Evolutionary conservation across 1,140 invertebrate genomes (phyloP).

Genomic region (Maniola jurtina): DNA sequence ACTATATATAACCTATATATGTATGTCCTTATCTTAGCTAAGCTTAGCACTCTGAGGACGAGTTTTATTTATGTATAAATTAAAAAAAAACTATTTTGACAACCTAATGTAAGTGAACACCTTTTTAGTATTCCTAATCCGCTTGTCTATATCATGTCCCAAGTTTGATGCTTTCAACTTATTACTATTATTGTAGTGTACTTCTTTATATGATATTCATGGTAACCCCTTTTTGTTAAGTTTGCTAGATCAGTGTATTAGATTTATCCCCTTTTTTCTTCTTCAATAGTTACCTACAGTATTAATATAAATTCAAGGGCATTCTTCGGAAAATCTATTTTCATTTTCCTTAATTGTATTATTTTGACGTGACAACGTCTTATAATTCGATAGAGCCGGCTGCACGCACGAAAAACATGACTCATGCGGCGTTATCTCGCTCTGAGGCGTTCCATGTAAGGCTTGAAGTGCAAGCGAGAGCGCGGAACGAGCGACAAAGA

Average conservation of each 20-base stretch:
- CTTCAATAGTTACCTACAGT: not conserved
- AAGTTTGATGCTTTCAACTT: slow-evolving; percentile 36
- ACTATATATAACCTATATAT: slow-evolving; percentile 61
- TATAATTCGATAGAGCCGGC: no score
- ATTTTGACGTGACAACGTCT: no score
- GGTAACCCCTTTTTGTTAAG: slow-evolving; percentile 17
- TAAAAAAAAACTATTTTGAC: slow-evolving; percentile 51
- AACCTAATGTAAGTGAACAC: slow-evolving; percentile 39
- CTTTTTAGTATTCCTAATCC: slow-evolving; percentile 31
- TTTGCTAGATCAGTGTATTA: slow-evolving; percentile 27
- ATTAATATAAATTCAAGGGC: not conserved
- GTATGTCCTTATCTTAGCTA: slow-evolving; percentile 67
- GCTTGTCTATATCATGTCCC: slow-evolving; percentile 30
- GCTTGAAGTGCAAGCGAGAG: no score
- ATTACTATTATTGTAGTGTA: slow-evolving; percentile 30
- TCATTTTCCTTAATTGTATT: no score
- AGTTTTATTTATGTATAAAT: slow-evolving; percentile 62
- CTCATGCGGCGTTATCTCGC: no score
- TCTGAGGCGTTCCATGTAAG: no score
- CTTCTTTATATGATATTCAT: slow-evolving; percentile 27
- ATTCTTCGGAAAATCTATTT: no score
- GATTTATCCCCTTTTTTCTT: not conserved
- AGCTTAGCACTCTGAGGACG: slow-evolving; percentile 73
- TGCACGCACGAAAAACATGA: no score
- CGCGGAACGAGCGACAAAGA: no score